phyloP scores from a whole-genome alignment of 2,888 invertebrate genomes.

The Trissolcus japonicus region DNA sequence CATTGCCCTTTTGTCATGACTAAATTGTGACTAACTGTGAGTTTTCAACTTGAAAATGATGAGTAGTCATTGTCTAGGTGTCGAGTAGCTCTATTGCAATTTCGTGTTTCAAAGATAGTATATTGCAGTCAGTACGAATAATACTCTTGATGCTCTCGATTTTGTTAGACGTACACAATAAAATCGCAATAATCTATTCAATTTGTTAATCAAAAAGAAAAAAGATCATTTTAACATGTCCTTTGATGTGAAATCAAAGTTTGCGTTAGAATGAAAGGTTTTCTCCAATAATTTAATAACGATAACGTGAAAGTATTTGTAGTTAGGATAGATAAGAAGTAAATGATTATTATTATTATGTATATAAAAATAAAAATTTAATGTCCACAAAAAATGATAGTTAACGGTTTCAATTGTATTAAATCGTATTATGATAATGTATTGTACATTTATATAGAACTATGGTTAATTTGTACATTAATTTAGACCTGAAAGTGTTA shows the following conservation, averaged over 20 bases:
- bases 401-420: slow-evolving; percentile 1
- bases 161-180: background rate
- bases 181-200: background rate
- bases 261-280: background rate
- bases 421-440: slow-evolving; percentile 11
- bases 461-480: slow-evolving; percentile 28
- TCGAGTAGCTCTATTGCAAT: slow-evolving; percentile 4
- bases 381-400: background rate
- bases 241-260: too few relatives aligned
- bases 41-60: slow-evolving; percentile 3
- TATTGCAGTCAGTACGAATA: slow-evolving; percentile 1
- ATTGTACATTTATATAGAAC: slow-evolving; percentile 32
- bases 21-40: slow-evolving; percentile 2
- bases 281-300: background rate
- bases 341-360: slow-evolving; percentile 20
- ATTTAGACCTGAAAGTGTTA: slow-evolving; percentile 12
- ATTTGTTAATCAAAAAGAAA: background rate
- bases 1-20: background rate
- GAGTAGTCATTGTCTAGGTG: slow-evolving; percentile 21
- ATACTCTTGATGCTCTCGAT: slow-evolving; percentile 5
- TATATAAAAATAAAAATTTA: slow-evolving; percentile 15
- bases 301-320: slow-evolving; percentile 10
- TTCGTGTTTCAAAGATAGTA: background rate
- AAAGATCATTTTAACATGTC: too few relatives aligned
- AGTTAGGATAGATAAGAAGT: slow-evolving; percentile 21